Evolutionary conservation across 1,140 invertebrate genomes (phyloP).

Genomic region (Dinoponera quadriceps): DNA sequence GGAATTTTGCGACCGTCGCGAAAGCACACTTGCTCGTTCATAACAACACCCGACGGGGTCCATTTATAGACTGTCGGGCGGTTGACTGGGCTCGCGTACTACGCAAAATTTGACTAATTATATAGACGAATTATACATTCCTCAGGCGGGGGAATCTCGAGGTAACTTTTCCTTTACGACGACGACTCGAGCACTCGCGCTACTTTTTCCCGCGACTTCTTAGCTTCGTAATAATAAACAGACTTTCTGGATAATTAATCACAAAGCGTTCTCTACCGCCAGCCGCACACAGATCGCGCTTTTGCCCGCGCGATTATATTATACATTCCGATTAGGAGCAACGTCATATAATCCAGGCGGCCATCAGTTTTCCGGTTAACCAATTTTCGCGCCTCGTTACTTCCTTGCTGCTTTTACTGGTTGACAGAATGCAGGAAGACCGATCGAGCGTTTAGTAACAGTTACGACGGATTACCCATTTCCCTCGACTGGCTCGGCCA

Average conservation of each 20-base stretch:
- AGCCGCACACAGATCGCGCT: background rate
- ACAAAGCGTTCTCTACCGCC: background rate
- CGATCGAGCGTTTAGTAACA: background rate
- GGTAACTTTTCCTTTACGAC: no score
- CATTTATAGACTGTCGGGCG: background rate
- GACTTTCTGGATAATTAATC: background rate
- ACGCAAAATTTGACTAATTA: no score
- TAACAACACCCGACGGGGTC: background rate
- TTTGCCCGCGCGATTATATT: background rate
- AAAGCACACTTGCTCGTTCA: background rate
- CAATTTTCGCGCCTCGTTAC: background rate
- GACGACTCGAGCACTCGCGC: no score
- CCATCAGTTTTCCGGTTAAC: slow-evolving; percentile 16
- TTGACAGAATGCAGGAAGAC: slow-evolving; percentile 11
- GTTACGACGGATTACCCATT: slow-evolving; percentile 12
- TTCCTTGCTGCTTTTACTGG: background rate
- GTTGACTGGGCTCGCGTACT: background rate
- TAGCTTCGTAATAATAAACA: background rate
- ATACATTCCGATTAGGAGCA: background rate
- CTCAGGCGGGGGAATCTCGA: no score
- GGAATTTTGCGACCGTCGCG: background rate
- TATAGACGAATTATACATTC: no score
- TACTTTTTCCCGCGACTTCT: no score
- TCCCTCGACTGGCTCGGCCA: background rate
- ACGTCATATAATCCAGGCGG: background rate